Evolutionary conservation across 1,140 invertebrate species (phyloP), one percentile per base, ranked within the genome.

Genomic region (Heliconius hermathena): DNA sequence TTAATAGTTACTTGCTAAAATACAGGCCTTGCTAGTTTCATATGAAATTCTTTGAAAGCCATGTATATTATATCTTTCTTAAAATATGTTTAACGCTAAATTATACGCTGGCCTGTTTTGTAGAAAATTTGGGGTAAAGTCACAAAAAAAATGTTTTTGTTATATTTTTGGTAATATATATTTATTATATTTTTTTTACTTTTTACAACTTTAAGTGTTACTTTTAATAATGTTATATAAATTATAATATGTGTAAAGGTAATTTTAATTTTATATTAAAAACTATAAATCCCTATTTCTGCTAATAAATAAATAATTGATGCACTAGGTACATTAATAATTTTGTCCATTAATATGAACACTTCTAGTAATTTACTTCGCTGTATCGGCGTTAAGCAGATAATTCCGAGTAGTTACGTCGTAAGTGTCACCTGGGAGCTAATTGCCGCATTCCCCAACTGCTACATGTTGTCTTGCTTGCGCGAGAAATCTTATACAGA

Each of bases 351-450:
- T 13, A 66, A 66, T 11, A 66, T n/a, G 26, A 29, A 29, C 60
- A 29, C 70, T 72, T 77, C 76, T 70, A 77, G 76, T 52, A 52
- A 52, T 70, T 22, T 82, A 83, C 38, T 52, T 83, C 78, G 8
- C 5, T 73, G 74, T 79, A 79, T 78, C 82, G 86, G 84, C 85
- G 84, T 83, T 88, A 88, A 89, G 87, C 85, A 89, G 87, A 90
- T 90, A 89, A 88, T 89, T 88, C 84, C 81, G 79, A 82, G 82
- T 88, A 88, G 88, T 88, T 86, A 78, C 83, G 85, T 86, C 82
- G 76, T 82, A 88, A 83, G 84, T 80, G 85, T 87, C 89, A 90
- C 89, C 89, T 89, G 89, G 88, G 88, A 83, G 71, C 84, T 90
- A 89, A 90, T 90, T 89, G 84, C 88, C 81, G 86, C 88, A 88